These are phyloP conservation scores for Linnaemya vulpina DNA, from an alignment of 2,888 invertebrate genomes.

Conservation along the genomic window DNA sequence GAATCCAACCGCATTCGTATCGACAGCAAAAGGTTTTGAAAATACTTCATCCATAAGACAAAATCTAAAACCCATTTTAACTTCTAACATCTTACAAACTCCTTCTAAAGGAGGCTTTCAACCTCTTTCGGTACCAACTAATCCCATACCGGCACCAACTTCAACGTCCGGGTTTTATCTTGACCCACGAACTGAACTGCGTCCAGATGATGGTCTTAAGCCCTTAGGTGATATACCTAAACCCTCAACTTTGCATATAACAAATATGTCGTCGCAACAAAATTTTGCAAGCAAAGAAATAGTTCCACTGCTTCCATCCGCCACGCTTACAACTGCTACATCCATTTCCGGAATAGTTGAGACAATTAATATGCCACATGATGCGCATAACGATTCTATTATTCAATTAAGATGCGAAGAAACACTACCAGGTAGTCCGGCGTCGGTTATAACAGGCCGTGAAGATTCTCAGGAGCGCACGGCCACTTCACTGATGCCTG, in stretches of 20 bases:
- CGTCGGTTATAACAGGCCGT: constrained; percentile 84
- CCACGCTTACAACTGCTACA: background rate
- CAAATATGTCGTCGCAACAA: background rate
- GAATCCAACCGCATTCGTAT: constrained; percentile 61
- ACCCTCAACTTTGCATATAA: constrained; percentile 30
- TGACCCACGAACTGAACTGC: constrained; percentile 74
- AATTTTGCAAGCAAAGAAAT: constrained; percentile 35
- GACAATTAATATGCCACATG: constrained; percentile 75
- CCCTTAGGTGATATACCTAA: constrained; percentile 74
- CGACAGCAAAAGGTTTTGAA: constrained; percentile 68
- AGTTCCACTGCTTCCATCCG: constrained; percentile 24
- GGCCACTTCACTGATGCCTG: constrained; percentile 76
- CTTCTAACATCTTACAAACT: constrained; percentile 39
- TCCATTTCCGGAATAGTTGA: constrained; percentile 60
- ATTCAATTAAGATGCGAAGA: constrained; percentile 93
- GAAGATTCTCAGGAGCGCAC: constrained; percentile 74
- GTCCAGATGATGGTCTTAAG: constrained; percentile 77
- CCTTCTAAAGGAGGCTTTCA: constrained; percentile 60
- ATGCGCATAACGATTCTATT: constrained; percentile 85
- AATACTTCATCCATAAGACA: constrained; percentile 67
- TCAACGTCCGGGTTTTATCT: constrained; percentile 73
- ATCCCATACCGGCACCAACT: constrained; percentile 47
- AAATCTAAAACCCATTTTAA: constrained; percentile 55
- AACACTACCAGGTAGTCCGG: constrained; percentile 95
- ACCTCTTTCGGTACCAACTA: constrained; percentile 47